Conservation (phyloP, 2,888 invertebrate genomes). For the Abscondita cerata region DNA sequence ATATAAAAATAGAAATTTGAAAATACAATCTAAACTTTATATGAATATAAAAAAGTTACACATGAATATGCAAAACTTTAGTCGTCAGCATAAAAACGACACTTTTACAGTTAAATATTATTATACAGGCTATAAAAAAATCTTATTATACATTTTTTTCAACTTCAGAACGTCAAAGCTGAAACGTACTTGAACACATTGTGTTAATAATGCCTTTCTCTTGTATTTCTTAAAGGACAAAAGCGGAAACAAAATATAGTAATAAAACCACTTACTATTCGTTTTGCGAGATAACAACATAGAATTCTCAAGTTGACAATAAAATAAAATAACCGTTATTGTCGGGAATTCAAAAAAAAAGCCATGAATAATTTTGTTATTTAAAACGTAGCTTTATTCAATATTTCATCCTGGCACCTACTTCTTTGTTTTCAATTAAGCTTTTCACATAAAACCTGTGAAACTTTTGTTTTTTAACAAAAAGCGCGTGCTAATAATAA, state of each 20-base stretch:
- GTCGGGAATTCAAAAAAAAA: neutral
- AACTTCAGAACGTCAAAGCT: conserved; percentile 4
- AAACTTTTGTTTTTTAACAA: too few relatives aligned
- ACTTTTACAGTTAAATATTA: neutral
- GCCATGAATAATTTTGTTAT: conserved; percentile 2
- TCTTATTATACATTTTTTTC: conserved; percentile 5
- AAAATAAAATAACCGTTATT: conserved; percentile 10
- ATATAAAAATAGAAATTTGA: too few relatives aligned
- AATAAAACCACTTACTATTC: conserved; percentile 13
- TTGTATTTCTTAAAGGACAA: conserved; percentile 3
- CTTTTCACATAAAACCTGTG: too few relatives aligned
- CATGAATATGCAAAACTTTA: neutral
- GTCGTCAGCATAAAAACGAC: neutral
- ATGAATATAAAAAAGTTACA: neutral
- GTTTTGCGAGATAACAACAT: conserved; percentile 9
- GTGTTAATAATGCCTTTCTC: conserved; percentile 6
- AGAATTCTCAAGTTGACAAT: conserved; percentile 10
- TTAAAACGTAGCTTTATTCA: neutral
- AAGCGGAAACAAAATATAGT: conserved; percentile 6
- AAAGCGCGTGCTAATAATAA: too few relatives aligned
- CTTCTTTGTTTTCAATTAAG: too few relatives aligned
- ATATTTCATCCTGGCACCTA: neutral
- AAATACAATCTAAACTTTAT: too few relatives aligned
- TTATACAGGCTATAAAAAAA: neutral
- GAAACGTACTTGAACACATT: conserved; percentile 2